Percentiles rank a stretch among this genome's conserved stretches.
Evolutionary conservation across 1,140 invertebrate species (phyloP).

Genomic region (Popillia japonica): DNA sequence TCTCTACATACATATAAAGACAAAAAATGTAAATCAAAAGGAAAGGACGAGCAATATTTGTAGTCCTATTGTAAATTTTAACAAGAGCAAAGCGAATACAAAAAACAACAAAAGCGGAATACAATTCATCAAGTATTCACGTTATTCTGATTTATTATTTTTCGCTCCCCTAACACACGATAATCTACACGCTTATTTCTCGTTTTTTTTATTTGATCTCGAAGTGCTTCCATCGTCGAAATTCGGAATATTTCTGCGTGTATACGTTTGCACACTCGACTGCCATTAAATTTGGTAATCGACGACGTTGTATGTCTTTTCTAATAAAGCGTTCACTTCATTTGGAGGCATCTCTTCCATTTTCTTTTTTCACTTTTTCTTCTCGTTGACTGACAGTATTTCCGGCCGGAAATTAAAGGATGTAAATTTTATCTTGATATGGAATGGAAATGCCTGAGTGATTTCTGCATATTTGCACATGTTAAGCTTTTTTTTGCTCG

Average conservation of each 20-base stretch:
- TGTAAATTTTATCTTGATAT: slow-evolving; percentile 32
- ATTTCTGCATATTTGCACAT: slow-evolving; percentile 11
- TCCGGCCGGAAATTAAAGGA: slow-evolving; percentile 29
- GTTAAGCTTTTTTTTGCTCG: neutral
- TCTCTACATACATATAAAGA: neutral
- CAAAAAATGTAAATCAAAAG: neutral
- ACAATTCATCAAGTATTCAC: slow-evolving; percentile 32
- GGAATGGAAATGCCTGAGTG: neutral
- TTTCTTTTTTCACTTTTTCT: slow-evolving; percentile 20
- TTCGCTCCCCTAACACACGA: neutral
- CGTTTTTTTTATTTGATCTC: slow-evolving; percentile 15
- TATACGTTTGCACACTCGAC: neutral
- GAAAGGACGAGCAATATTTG: neutral
- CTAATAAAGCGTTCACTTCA: slow-evolving; percentile 28
- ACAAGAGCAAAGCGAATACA: neutral
- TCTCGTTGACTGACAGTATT: slow-evolving; percentile 26
- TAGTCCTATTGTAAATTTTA: neutral
- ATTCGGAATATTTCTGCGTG: neutral
- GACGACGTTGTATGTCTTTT: slow-evolving; percentile 25
- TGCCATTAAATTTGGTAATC: slow-evolving; percentile 28
- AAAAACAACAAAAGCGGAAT: neutral
- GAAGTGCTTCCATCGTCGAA: neutral
- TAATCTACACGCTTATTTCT: neutral
- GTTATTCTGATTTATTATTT: slow-evolving; percentile 27
- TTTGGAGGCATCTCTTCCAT: neutral